A percentile compares a stretch with the other conserved stretches of the same genome.
Conservation (phyloP, 2,797 vertebrate genomes). For the Pangasius macronema region DNA sequence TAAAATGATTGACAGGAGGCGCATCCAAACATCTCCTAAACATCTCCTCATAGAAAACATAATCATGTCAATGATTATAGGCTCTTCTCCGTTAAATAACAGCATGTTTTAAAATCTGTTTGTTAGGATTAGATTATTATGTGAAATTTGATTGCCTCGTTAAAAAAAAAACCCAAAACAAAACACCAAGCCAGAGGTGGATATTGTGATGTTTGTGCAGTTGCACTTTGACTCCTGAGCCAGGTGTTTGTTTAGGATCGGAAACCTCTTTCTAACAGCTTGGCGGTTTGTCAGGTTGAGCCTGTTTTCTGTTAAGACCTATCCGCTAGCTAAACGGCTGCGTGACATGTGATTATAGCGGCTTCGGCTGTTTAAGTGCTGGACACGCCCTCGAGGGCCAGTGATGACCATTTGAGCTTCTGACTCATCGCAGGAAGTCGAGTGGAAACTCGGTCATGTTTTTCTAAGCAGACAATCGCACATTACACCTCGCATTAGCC, state of each 20-base stretch:
- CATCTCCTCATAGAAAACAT: background rate
- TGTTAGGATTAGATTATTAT: background rate
- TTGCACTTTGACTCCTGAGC: background rate
- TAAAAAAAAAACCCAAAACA: no score
- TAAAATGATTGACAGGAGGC: background rate
- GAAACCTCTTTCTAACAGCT: background rate
- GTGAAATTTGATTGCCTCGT: background rate
- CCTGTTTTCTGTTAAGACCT: background rate
- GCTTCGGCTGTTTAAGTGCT: background rate
- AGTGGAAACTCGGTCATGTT: background rate
- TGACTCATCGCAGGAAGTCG: slow-evolving; percentile 16
- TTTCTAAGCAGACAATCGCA: background rate
- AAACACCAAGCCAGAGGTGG: background rate
- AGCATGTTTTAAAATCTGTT: no score
- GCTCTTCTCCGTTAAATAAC: no score
- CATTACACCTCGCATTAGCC: background rate
- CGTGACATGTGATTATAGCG: background rate
- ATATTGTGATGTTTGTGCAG: background rate
- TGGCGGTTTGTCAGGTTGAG: background rate
- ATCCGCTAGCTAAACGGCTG: background rate
- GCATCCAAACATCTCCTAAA: background rate
- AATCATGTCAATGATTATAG: background rate
- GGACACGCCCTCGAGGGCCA: background rate
- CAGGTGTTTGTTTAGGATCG: background rate
- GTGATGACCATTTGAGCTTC: background rate